Base-by-base conservation (phyloP, 2,797 vertebrate species). In the Alosa sapidissima region DNA sequence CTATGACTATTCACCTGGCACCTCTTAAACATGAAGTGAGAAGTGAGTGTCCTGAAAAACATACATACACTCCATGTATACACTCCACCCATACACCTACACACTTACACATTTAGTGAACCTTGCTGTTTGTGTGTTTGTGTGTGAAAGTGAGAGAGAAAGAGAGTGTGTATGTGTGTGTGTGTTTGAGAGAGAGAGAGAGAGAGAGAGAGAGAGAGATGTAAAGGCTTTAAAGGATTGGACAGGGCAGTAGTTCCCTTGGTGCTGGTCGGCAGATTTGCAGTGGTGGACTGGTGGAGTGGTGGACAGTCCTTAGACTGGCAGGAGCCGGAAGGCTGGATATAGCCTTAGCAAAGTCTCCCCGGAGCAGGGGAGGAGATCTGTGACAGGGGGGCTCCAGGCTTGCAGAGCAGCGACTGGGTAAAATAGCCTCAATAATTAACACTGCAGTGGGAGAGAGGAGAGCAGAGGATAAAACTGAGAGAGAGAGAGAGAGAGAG, bases 361-460 rank as follows among this genome's bases (percentile, higher is more conserved):
- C 88, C 93, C 90, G 92, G 68, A 84, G 78, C 65, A 83, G 41
- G 5, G 60, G 58, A 83, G 86, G 60, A 84, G 89, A 92, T 91
- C 86, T 88, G 83, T 92, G 91, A 93, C 89, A 86, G 85, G 78
- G 81, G 72, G 72, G 36, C 5, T 47, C 72, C 7, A 21, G 41
- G 89, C 90, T 90, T 84, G 85, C 85, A 89, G 89, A 90, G 87
- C 90, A 85, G 86, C 88, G 89, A 89, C 92, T 92, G 90, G 89
- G 92, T 91, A 89, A 93, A 92, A 93, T 75, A 82, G 83, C 84
- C 87, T 93, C 86, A 91, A 93, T 92, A 92, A 93, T 94, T 93
- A 89, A 94, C 91, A 89, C 86, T 82, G 84, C 28, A 48, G 49
- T 81, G 86, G 91, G 89, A 91, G 90, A 89, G 90, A 88, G 81